Evolutionary conservation across 2,888 invertebrate genomes (phyloP), one percentile per base, ranked within the genome.

Genomic region (Eledone cirrhosa): DNA sequence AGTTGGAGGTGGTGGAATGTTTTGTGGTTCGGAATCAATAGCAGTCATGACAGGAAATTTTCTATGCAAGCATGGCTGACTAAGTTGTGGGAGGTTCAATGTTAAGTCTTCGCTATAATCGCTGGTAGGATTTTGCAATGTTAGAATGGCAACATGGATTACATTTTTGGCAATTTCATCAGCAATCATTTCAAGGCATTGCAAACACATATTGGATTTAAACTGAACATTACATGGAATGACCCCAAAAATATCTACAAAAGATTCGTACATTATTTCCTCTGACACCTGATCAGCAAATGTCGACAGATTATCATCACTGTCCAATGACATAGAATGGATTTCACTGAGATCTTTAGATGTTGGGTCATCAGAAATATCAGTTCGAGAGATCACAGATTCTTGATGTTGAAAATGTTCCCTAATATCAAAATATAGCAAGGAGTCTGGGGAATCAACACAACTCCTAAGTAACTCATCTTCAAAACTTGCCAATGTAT

Each of bases 401-500:
- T 47, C 78, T 47, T 78, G 67, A 33, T 65, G 48, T 47, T 78
- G 65, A 19, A 78, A 22, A 65, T 69, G 27, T 29, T 72, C 59
- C 16, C 67, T 48, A 29, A 33, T 47, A 48, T 47, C 48, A 69
- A 24, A 69, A 14, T 41, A 48, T 67, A 48, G 19, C 29, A 41
- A 33, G 19, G 41, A 29, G 29, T 47, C 48, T 48, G 48, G 48
- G 14, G 76, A 76, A 33, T 48, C 48, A n/a, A 76, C 76, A 48
- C 48, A 27, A 48, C 76, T 76, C 22, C 76, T 41, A 74, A 87
- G 79, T 24, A 88, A 80, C 80, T 87, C 87, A 67, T 85, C 86
- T 74, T 88, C 87, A 79, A 87, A 86, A 53, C 83, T 84, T n/a
- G 86, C 87, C n/a, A 87, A 81, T 7, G 85, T 79, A 13, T 81